Base-by-base conservation (phyloP, 2,797 vertebrate genomes). In the Sorex maritimensis region DNA sequence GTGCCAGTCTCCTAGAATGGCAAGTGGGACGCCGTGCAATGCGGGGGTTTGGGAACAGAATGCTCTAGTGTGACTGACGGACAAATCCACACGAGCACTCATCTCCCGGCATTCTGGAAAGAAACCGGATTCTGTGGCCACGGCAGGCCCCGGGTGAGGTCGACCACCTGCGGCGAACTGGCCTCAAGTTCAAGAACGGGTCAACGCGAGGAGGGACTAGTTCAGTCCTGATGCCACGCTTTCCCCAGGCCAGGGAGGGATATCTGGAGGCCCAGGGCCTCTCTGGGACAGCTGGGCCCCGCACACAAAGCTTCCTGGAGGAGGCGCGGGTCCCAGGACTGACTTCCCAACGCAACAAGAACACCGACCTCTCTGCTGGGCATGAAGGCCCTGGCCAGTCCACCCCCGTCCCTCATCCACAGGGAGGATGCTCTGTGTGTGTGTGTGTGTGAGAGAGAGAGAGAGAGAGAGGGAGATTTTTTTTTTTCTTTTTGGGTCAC, bases 91-190 rank as follows among this genome's bases (percentile, higher is more conserved):
- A 23, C 94, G 46, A 4, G 3, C 6, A 8, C 58, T 68, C n/a
- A 61, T 78, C n/a, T 67, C 92, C 71, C 72, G 65, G 58, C 71
- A 58, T 21, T 78, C 93, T 90, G 94, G 88, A 92, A 73, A 17
- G 79, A 92, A 80, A 83, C 89, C 92, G 92, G 87, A 58, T 75
- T 94, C 77, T 91, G 90, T 71, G 86, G 30, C 0, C 0, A 9
- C 11, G 52, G 52, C n/a, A 3, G 93, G 80, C 82, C 73, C 72
- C 24, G 30, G 30, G 86, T 85, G 72, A 84, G 86, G 63, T 63
- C 17, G 74, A 79, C 52, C 5, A 2, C 65, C 0, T 12, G 7
- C 41, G 7, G 41, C 7, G 41, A 44, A 44, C 41, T 44, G 41
- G 41, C 41, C 41, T 44, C 41, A 44, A 44, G 41, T 44, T 44